A percentile compares a stretch with the other conserved stretches of the same genome.
These are phyloP conservation scores for Hemicordylus capensis DNA, from an alignment of 2,113 vertebrate species.

Conservation along the genomic window DNA sequence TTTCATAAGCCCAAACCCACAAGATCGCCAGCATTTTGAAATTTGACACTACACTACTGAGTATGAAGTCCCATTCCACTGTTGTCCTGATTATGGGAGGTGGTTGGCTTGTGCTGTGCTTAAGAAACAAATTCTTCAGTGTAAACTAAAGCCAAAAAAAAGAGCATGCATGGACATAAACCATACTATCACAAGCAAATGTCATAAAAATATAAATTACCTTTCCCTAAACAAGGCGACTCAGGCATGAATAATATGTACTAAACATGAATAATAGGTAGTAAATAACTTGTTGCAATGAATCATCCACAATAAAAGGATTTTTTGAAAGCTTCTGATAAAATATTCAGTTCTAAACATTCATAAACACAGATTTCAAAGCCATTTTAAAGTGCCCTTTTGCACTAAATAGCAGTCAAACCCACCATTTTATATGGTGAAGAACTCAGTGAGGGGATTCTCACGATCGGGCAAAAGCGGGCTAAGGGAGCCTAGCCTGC, in stretches of 20 bases:
- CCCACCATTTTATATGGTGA: conserved; percentile 12
- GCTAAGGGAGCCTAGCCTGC: too few relatives aligned
- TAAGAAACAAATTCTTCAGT: conserved; percentile 46
- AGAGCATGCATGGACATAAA: conserved; percentile 46
- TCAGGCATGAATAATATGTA: conserved; percentile 43
- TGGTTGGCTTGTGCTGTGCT: conserved; percentile 20
- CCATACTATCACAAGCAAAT: conserved; percentile 54
- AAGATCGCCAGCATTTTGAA: too few relatives aligned
- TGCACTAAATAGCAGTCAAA: conserved; percentile 18
- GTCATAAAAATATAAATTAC: conserved; percentile 53
- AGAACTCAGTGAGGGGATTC: background rate
- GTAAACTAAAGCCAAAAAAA: conserved; percentile 51
- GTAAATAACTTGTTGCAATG: conserved; percentile 49
- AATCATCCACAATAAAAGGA: conserved; percentile 52
- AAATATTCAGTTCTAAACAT: conserved; percentile 42
- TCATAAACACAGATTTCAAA: conserved; percentile 36
- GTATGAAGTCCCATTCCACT: conserved; percentile 22
- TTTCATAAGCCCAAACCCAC: too few relatives aligned
- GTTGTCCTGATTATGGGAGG: conserved; percentile 27
- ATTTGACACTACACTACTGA: too few relatives aligned
- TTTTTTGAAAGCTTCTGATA: conserved; percentile 54
- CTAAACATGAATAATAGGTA: background rate
- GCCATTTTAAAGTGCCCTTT: conserved; percentile 39
- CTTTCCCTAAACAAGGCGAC: conserved; percentile 42
- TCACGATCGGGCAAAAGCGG: too few relatives aligned